Percentiles rank a stretch among this genome's conserved stretches.
Evolutionary conservation across 2,888 invertebrate genomes (phyloP).

Genomic region (Selenia dentaria): DNA sequence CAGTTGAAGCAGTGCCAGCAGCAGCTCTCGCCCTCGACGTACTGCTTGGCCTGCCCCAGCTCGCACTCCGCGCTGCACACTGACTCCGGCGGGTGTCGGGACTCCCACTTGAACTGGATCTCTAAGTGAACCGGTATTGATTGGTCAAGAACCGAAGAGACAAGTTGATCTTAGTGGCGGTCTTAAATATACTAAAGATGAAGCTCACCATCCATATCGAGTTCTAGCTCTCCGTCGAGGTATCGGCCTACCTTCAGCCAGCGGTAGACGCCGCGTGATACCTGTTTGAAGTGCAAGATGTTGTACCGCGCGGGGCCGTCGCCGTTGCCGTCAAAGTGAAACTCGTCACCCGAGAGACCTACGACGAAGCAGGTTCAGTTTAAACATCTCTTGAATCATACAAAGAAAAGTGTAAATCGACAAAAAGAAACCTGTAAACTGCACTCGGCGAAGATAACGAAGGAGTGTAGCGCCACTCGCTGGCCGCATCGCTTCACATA

Average conservation of each 20-base stretch:
- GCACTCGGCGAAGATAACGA: constrained; percentile 92
- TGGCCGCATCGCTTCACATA: constrained; percentile 95
- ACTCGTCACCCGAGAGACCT: constrained; percentile 96
- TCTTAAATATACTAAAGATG: no score
- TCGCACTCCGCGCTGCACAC: constrained; percentile 96
- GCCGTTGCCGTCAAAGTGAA: constrained; percentile 94
- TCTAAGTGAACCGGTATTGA: no score
- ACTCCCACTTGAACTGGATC: constrained; percentile 92
- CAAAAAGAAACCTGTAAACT: constrained; percentile 78
- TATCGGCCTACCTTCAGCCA: constrained; percentile 96
- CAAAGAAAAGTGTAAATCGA: no score
- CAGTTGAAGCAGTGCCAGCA: constrained; percentile 96
- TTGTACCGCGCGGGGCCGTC: constrained; percentile 98
- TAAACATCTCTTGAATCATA: no score
- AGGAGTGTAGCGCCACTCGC: constrained; percentile 94
- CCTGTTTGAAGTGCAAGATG: constrained; percentile 96
- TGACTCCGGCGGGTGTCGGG: constrained; percentile 91
- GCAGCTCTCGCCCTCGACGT: constrained; percentile 96
- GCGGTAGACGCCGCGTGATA: constrained; percentile 88
- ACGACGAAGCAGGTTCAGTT: no score
- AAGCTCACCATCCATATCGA: constrained; percentile 91
- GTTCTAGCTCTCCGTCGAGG: constrained; percentile 90
- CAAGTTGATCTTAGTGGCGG: no score
- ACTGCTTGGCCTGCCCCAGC: constrained; percentile 95
- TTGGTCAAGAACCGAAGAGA: no score